Base-by-base conservation (phyloP, 2,888 invertebrate species). In the Fabriciana adippe region DNA sequence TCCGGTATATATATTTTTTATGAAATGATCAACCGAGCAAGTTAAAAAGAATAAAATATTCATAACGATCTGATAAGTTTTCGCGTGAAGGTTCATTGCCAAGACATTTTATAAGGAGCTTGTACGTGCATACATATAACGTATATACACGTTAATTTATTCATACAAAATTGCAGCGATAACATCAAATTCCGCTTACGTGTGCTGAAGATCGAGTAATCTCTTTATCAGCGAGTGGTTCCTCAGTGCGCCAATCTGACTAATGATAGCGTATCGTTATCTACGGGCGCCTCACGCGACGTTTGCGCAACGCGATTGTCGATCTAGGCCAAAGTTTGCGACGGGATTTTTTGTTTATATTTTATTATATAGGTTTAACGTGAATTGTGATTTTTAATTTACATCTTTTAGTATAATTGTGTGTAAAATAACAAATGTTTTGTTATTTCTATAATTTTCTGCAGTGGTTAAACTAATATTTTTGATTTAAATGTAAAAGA, bases 201-300 rank as follows among this genome's bases (percentile, higher is more conserved):
- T 66, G 45, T 55, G 60, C 31, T 45, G 15, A 16, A 59, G 45
- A 59, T 59, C 45, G 8, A 50, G 31, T 55, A 55, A 60, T 61
- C 66, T 55, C n/a, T 47, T 60, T 61, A 66, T 66, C 66, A 48
- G 60, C 60, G 15, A 54, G 66, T 48, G 54, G 55, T 54, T 55
- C 66, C 54, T 60, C 60, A 48, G 48, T 60, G 54, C 66, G 66
- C 66, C 66, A 60, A 66, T 66, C 66, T 66, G 66, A 60, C 50
- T 66, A 66, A 66, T 66, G 66, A 66, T 66, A 66, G 55, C 66
- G 66, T 60, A 54, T 66, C 60, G 55, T 61, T 66, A 66, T 66
- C 66, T 54, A 15, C 54, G 60, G 66, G 66, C 66, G 66, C 61
- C 66, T 66, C 66, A 66, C 66, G 66, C 65, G 65, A 65, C 59